These are phyloP conservation scores for Plecturocebus donacophilus DNA, from an alignment of 2,113 vertebrate species.

Conservation along the genomic window DNA sequence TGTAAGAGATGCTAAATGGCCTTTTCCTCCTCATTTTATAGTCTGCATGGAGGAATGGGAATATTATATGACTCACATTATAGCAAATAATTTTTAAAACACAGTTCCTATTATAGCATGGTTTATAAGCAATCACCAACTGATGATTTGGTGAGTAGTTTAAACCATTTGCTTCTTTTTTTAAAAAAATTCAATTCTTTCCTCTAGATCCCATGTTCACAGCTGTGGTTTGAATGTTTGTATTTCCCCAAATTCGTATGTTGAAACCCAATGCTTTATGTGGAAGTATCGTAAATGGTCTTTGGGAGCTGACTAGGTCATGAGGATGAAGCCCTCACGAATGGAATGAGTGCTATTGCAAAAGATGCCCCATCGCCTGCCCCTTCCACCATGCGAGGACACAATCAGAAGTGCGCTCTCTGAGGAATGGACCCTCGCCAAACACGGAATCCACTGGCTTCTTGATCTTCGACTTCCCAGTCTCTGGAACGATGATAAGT, in stretches of 20 bases:
- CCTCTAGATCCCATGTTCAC: background rate
- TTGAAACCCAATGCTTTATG: background rate
- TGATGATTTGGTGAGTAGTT: background rate
- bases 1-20: fast-evolving
- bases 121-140: background rate
- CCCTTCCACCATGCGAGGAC: background rate
- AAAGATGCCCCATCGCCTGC: background rate
- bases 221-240: background rate
- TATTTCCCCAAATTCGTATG: background rate
- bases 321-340: background rate
- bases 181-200: background rate
- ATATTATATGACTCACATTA: no score
- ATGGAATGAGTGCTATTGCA: background rate
- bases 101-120: fast-evolving
- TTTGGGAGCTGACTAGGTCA: background rate
- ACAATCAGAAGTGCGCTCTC: background rate
- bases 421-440: background rate
- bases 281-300: background rate
- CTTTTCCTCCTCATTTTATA: background rate
- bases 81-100: background rate
- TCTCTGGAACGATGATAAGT: background rate
- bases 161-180: background rate
- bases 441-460: background rate
- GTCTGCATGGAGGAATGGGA: background rate
- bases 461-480: background rate